These are phyloP conservation scores for Hestina assimilis DNA, from an alignment of 1,140 invertebrate genomes.

Conservation along the genomic window DNA sequence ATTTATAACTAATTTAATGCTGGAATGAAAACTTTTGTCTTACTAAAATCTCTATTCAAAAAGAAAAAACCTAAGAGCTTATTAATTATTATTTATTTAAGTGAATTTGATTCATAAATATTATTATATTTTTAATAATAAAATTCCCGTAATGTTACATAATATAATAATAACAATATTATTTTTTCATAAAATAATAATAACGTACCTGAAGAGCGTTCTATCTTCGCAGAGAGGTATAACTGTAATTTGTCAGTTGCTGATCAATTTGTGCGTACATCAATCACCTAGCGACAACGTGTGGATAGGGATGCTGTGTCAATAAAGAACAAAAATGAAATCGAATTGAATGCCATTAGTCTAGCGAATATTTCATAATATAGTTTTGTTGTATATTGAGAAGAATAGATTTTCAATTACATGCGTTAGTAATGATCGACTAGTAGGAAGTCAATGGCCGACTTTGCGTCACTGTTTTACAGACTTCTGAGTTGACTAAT, in stretches of 20 bases:
- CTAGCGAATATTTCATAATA: not conserved
- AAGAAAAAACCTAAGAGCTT: too few species aligned
- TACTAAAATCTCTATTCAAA: too few species aligned
- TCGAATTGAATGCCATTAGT: not conserved
- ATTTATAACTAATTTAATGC: too few species aligned
- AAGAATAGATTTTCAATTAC: not conserved
- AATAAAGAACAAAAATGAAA: constrained; percentile 6
- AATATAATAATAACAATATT: not conserved
- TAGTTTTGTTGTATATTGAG: not conserved
- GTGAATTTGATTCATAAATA: too few species aligned
- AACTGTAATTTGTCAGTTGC: constrained; percentile 6
- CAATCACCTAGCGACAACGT: constrained; percentile 7
- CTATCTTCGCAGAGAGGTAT: constrained; percentile 69
- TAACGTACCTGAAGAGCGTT: constrained; percentile 52
- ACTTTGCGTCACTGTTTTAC: too few species aligned
- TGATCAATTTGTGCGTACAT: constrained; percentile 12
- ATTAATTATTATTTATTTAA: too few species aligned
- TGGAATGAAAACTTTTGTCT: too few species aligned
- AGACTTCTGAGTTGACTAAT: too few species aligned
- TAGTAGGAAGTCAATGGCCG: too few species aligned
- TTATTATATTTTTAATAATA: not conserved
- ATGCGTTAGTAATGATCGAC: not conserved
- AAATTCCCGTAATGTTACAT: not conserved
- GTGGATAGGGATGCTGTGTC: constrained; percentile 6
- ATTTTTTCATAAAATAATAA: constrained; percentile 60